Base-by-base conservation (phyloP, 2,113 vertebrate genomes). In the Globicephala melas region DNA sequence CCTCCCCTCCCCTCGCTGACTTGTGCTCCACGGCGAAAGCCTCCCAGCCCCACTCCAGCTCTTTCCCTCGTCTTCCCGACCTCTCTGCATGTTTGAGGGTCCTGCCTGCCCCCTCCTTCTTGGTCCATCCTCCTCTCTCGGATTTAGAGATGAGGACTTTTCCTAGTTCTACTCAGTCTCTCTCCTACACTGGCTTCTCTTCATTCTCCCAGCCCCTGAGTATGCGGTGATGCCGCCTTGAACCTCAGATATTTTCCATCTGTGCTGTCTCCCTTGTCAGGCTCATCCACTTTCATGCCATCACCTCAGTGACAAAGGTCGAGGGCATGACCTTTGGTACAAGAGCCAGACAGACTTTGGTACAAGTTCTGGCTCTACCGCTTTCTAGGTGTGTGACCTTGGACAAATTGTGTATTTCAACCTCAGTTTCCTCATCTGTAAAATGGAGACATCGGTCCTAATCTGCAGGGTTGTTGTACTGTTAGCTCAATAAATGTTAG, bases 1-100 rank as follows among this genome's bases (percentile, higher is more conserved):
- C 44, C 36, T 74, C 20, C 18, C 33, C 25, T 47, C 10, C 25
- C 18, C 47, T 55, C 74, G 1, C 44, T 2, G 62, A 70, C 36
- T 28, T 2, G 36, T 2, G 47, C 33, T 26, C 13, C 7, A 5
- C 17, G 13, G 15, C n/a, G 50, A 3, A 18, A 1, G 1, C 62
- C 55, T 53, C 38, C 36, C 80, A 7, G 38, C 28, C 13, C 12
- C 2, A 8, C 3, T 17, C 1, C 3, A 38, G 28, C 58, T 26
- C 44, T 47, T 14, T 23, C 38, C 70, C 12, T 26, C 8, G 0
- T 33, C 86, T 8, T 36, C 47, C 76, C 23, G 14, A 11, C 5
- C 20, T 47, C 53, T 41, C 91, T n/a, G 15, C 38, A 4, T 8
- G 26, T 10, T 55, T 23, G 73, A 26, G 33, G 26, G 31, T 53